Evolutionary conservation across 2,888 invertebrate genomes (phyloP), one percentile per base, ranked within the genome.

Genomic region (Xestoiulus laeticollis): DNA sequence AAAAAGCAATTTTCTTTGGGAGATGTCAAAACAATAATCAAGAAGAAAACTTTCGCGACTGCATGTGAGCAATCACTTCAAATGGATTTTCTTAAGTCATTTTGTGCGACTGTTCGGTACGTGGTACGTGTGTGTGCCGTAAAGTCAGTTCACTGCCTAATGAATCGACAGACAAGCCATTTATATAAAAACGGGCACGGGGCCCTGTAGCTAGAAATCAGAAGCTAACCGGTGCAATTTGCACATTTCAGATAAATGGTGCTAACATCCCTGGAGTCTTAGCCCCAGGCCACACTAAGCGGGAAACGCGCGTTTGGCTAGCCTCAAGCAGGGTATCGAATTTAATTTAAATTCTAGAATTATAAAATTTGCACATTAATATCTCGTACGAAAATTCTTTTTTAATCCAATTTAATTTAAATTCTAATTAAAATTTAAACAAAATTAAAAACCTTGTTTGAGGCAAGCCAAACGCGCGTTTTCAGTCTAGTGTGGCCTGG

Each of bases 11-110:
- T 68, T 68, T 68, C 68, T 68, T 26, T 68, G 22, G 68, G 48
- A 26, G 68, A 68, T 68, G 68, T 68, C 68, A 68, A 68, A 68
- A 68, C 68, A 68, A 68, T 68, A 68, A 68, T 68, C 68, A 68
- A 68, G 68, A 68, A 68, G 68, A 68, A 68, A 68, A 68, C 68
- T 68, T 68, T 26, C 5, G 22, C 68, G 68, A 68, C 68, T 68
- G 22, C 68, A 26, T 68, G 68, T 68, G 68, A 68, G 68, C 68
- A 68, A 68, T 68, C 68, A 68, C 68, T 68, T 68, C 68, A 26
- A 68, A 68, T 68, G 68, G 68, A 68, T 68, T 68, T 68, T 68
- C 68, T 19, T 38, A 8, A 68, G 68, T 68, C 68, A 68, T 68
- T 68, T 68, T 68, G 8, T 2, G 48, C 48, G 48, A 48, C 48